Percentiles rank a stretch among this genome's conserved stretches.
Evolutionary conservation across 2,797 vertebrate species (phyloP).

Genomic region (Typhlichthys eigenmanni): DNA sequence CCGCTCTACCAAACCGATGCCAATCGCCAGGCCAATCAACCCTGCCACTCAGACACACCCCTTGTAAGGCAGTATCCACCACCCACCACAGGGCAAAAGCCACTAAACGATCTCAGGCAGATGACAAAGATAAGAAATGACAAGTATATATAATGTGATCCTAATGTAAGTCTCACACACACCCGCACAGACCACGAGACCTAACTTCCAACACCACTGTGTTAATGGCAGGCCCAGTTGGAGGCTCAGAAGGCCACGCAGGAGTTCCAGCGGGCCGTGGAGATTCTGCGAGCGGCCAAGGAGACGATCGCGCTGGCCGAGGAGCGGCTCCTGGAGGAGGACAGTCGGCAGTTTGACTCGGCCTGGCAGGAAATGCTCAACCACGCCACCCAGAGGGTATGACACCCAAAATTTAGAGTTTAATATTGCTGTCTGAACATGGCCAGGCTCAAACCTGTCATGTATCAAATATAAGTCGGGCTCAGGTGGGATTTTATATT

Average conservation of each 20-base stretch:
- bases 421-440: too few relatives aligned
- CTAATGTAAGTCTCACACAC: neutral
- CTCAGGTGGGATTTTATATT: too few relatives aligned
- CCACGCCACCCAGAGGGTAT: conserved; percentile 94
- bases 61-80: too few relatives aligned
- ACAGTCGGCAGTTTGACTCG: conserved; percentile 95
- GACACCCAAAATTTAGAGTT: conserved; percentile 1
- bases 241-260: conserved; percentile 95
- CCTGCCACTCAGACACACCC: too few relatives aligned
- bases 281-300: conserved; percentile 93
- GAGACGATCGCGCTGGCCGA: conserved; percentile 95
- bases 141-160: neutral
- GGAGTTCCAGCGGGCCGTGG: conserved; percentile 95
- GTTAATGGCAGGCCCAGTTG: conserved; percentile 83
- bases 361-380: conserved; percentile 99
- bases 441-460: too few relatives aligned
- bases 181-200: neutral
- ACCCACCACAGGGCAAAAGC: too few relatives aligned
- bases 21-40: too few relatives aligned
- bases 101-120: too few relatives aligned
- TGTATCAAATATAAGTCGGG: too few relatives aligned
- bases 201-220: neutral
- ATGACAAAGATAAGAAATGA: too few relatives aligned
- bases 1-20: too few relatives aligned
- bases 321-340: conserved; percentile 93